Percentiles rank a stretch among this genome's conserved stretches.
Evolutionary conservation across 2,888 invertebrate species (phyloP).

Genomic region (Andrena flavipes): DNA sequence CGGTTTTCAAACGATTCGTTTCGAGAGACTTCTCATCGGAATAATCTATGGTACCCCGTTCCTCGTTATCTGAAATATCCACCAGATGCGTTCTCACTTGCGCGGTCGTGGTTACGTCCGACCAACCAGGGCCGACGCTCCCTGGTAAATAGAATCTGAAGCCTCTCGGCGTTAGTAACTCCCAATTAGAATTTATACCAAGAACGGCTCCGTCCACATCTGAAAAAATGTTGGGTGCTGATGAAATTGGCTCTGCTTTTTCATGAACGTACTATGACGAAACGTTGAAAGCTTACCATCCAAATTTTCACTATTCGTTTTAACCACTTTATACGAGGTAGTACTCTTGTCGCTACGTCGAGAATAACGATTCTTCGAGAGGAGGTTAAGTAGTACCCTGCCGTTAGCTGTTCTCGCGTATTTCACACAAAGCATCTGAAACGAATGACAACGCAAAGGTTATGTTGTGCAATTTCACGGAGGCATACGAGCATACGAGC

Average conservation of each 20-base stretch:
- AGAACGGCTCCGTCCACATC: conserved; percentile 79
- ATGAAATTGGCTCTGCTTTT: accelerated
- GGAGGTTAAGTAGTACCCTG: conserved; percentile 68
- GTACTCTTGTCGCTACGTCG: conserved; percentile 80
- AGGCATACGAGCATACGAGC: neutral
- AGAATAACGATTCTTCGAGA: conserved; percentile 78
- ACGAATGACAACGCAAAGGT: conserved; percentile 49
- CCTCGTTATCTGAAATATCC: neutral
- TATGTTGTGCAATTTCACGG: conserved; percentile 40
- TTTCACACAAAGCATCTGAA: conserved; percentile 82
- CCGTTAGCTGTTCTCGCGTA: conserved; percentile 75
- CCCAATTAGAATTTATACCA: conserved; percentile 87
- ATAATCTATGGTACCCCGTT: neutral
- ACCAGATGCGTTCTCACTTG: conserved; percentile 77
- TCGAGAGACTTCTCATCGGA: neutral
- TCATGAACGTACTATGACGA: neutral
- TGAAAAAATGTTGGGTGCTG: conserved; percentile 20
- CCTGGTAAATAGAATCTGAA: conserved; percentile 90
- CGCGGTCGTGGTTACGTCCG: conserved; percentile 87
- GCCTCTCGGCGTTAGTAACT: conserved; percentile 88
- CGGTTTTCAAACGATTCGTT: neutral
- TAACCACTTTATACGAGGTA: conserved; percentile 77
- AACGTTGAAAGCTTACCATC: conserved; percentile 68
- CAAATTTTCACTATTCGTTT: conserved; percentile 73
- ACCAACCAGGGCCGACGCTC: conserved; percentile 89